Percentiles rank a stretch among this genome's conserved stretches.
phyloP scores from a whole-genome alignment of 2,113 vertebrate species.

The Pholis gunnellus region DNA sequence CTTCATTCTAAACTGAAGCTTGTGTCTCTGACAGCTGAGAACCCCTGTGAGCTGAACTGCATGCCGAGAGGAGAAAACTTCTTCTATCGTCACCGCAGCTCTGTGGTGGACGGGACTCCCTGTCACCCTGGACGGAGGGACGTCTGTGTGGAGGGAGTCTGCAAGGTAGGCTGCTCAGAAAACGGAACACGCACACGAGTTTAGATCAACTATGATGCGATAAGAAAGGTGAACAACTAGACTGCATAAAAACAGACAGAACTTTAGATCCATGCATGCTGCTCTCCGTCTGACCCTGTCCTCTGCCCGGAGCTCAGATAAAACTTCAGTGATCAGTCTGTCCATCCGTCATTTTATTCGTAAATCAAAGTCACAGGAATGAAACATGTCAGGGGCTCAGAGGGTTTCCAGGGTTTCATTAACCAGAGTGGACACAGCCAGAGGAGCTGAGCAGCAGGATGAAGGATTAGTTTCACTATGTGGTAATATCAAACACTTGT shows the following conservation, averaged over 20 bases:
- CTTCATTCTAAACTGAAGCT: background rate
- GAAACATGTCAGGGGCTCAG: conserved; percentile 1
- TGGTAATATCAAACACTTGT: conserved; percentile 41
- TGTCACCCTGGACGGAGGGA: conserved; percentile 91
- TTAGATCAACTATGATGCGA: background rate
- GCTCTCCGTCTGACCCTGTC: background rate
- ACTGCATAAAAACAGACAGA: background rate
- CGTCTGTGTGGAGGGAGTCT: conserved; percentile 91
- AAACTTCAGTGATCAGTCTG: too few species aligned
- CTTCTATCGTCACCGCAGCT: conserved; percentile 89
- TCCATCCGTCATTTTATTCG: background rate
- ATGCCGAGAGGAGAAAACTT: conserved; percentile 97
- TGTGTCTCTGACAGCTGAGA: conserved; percentile 84
- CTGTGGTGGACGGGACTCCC: conserved; percentile 91
- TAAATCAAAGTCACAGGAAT: background rate
- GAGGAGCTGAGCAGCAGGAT: conserved; percentile 25
- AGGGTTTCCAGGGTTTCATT: background rate
- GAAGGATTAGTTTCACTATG: conserved; percentile 44
- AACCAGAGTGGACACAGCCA: conserved; percentile 26
- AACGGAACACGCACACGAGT: background rate
- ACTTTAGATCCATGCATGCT: background rate
- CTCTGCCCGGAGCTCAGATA: background rate
- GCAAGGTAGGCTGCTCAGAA: conserved; percentile 82
- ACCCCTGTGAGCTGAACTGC: conserved; percentile 97
- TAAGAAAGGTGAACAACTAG: too few species aligned